These are phyloP conservation scores for Coelinius sp. DNA, from an alignment of 2,888 invertebrate species.

Conservation along the genomic window DNA sequence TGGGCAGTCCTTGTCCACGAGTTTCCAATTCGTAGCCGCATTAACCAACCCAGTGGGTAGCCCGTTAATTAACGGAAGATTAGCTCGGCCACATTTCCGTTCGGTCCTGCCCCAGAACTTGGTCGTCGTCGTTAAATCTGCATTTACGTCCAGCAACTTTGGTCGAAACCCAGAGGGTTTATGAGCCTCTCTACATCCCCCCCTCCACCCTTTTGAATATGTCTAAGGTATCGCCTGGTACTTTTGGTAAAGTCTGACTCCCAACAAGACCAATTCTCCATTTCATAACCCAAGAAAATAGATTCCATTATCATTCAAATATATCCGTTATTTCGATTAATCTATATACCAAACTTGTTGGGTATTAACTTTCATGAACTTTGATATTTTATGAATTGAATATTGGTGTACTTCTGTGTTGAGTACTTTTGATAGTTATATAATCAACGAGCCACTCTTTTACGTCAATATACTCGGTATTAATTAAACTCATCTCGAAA, in stretches of 20 bases:
- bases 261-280: conserved; percentile 1
- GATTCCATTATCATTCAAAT: conserved; percentile 21
- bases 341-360: neutral
- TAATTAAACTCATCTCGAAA: conserved; percentile 20
- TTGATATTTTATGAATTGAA: neutral
- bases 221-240: neutral
- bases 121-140: conserved; percentile 57
- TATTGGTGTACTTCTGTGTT: too few species aligned
- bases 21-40: conserved; percentile 22
- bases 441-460: conserved; percentile 6
- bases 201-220: neutral
- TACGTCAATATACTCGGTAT: conserved; percentile 13
- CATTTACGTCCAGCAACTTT: conserved; percentile 53
- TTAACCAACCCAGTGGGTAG: conserved; percentile 42
- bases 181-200: too few species aligned
- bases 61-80: conserved; percentile 63
- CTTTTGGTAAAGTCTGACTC: neutral
- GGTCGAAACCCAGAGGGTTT: neutral
- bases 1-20: conserved; percentile 9
- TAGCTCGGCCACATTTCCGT: conserved; percentile 54
- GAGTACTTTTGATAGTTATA: conserved; percentile 4
- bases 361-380: neutral
- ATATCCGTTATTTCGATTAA: conserved; percentile 16
- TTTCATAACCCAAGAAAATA: neutral
- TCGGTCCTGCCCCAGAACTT: conserved; percentile 46